Percentiles rank a stretch among this genome's conserved stretches.
Conservation (phyloP, 2,113 vertebrate species). For the Elanoides forficatus region DNA sequence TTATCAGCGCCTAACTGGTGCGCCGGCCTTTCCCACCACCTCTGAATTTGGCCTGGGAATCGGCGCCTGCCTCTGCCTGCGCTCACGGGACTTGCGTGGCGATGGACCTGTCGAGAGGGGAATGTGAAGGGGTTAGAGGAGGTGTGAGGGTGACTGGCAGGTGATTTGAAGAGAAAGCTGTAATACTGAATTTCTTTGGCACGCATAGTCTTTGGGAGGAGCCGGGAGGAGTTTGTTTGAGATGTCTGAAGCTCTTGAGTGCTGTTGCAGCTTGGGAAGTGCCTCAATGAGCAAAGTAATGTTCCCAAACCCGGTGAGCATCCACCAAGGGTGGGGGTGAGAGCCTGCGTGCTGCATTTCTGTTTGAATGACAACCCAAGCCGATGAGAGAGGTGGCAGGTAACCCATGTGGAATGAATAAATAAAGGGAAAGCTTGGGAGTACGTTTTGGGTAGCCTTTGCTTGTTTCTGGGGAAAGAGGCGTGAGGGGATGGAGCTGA, state of each 20-base stretch:
- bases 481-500: not conserved
- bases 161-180: not conserved
- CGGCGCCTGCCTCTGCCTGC: not conserved
- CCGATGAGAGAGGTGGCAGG: not conserved
- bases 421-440: not conserved
- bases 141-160: not conserved
- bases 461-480: not conserved
- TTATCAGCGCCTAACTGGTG: not conserved
- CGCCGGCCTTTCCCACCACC: not conserved
- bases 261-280: not conserved
- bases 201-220: not conserved
- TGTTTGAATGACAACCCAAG: not conserved
- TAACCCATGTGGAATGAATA: not conserved
- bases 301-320: not conserved
- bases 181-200: not conserved
- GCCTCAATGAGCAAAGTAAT: not conserved
- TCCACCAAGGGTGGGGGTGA: not conserved
- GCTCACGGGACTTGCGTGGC: rapidly evolving
- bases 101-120: not conserved
- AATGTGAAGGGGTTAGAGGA: not conserved
- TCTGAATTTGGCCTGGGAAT: not conserved
- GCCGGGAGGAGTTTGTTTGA: not conserved
- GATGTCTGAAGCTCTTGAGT: not conserved
- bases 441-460: not conserved
- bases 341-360: not conserved